Evolutionary conservation across 2,888 invertebrate species (phyloP).

Genomic region (Tholera decimalis): DNA sequence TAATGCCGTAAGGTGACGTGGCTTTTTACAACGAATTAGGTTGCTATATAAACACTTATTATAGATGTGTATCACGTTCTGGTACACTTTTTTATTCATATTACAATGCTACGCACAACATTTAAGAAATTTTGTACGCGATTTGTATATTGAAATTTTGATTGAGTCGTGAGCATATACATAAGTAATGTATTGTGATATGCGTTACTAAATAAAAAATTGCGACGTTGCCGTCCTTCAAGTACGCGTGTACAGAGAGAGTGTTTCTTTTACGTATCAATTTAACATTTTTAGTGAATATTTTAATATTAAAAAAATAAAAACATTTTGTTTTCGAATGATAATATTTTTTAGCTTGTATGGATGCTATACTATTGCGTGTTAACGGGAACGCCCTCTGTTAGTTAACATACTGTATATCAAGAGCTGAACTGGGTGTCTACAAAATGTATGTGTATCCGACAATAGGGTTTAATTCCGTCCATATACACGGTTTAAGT

Average conservation of each 20-base stretch:
- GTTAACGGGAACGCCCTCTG: too few relatives aligned
- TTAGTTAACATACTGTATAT: neutral
- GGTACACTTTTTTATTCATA: conserved; percentile 60
- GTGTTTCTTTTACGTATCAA: too few relatives aligned
- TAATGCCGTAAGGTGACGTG: conserved; percentile 82
- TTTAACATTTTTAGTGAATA: too few relatives aligned
- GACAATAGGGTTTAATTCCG: conserved; percentile 39
- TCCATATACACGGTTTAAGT: conserved; percentile 58
- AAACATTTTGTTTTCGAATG: too few relatives aligned
- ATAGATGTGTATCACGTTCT: conserved; percentile 69
- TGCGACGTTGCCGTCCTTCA: too few relatives aligned
- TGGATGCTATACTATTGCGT: too few relatives aligned
- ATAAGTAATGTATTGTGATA: conserved; percentile 20
- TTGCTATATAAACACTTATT: conserved; percentile 69
- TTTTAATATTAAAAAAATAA: too few relatives aligned
- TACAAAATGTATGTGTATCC: conserved; percentile 3
- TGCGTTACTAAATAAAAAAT: conserved; percentile 15
- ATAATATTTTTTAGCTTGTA: too few relatives aligned
- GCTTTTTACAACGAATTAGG: conserved; percentile 76
- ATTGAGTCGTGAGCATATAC: conserved; percentile 27
- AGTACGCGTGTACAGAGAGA: too few relatives aligned
- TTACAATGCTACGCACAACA: conserved; percentile 42
- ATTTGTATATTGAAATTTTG: conserved; percentile 47
- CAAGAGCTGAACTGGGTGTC: neutral
- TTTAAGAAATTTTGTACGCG: conserved; percentile 22